Percentiles rank a stretch among this genome's conserved stretches.
These are phyloP conservation scores for Melanostigma gelatinosum DNA, from an alignment of 2,113 vertebrate genomes.

Conservation along the genomic window DNA sequence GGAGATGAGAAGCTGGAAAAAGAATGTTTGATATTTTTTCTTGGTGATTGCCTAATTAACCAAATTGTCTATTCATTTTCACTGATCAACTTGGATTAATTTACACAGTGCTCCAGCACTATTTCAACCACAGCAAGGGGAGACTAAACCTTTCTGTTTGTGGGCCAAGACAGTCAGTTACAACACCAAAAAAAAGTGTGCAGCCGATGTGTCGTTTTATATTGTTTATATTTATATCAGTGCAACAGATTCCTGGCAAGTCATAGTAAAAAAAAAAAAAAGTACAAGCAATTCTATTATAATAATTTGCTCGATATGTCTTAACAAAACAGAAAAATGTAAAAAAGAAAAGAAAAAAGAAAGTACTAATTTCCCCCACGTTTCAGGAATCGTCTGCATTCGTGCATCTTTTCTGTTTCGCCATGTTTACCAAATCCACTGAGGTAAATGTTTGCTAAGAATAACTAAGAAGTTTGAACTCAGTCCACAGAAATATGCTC, in stretches of 20 bases:
- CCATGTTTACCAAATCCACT: not conserved
- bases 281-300: no score
- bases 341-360: no score
- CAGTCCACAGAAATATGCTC: not conserved
- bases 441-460: not conserved
- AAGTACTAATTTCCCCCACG: no score
- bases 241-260: not conserved
- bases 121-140: not conserved
- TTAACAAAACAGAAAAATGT: no score
- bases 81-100: not conserved
- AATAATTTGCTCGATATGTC: no score
- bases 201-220: no score
- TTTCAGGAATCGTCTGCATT: not conserved
- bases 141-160: no score
- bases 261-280: no score
- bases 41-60: not conserved
- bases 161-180: no score
- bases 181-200: no score
- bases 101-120: not conserved
- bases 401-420: not conserved
- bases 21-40: not conserved
- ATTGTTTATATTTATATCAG: not conserved
- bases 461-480: not conserved
- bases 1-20: not conserved
- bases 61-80: not conserved